A percentile compares a stretch with the other conserved stretches of the same genome.
These are phyloP conservation scores for Diaprepes abbreviatus DNA, from an alignment of 2,888 invertebrate genomes.

Conservation along the genomic window DNA sequence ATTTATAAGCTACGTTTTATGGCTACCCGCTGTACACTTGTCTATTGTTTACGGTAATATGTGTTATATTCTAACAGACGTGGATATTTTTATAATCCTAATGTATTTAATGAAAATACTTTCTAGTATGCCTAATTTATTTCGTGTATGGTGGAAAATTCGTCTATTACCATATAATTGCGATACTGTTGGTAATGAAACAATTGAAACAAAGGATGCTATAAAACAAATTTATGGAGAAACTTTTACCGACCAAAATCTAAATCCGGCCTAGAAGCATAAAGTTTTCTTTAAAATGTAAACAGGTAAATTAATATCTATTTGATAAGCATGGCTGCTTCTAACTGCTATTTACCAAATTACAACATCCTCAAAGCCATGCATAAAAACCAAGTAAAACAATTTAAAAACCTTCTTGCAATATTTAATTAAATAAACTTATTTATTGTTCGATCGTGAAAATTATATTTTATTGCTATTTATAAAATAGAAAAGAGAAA, in stretches of 20 bases:
- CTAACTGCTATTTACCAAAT: constrained; percentile 9
- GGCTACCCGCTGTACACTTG: too few species aligned
- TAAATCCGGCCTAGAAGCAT: neutral
- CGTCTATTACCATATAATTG: too few species aligned
- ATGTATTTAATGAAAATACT: too few species aligned
- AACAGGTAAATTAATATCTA: neutral
- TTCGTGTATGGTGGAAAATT: too few species aligned
- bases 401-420: constrained; percentile 20
- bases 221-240: neutral
- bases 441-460: constrained; percentile 9
- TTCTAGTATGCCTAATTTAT: too few species aligned
- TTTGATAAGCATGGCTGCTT: constrained; percentile 4
- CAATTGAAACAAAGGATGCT: neutral
- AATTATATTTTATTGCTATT: neutral
- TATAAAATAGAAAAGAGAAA: neutral
- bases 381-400: constrained; percentile 25
- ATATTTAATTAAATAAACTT: constrained; percentile 11
- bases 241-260: neutral
- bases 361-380: constrained; percentile 6
- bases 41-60: too few species aligned
- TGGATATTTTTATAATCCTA: too few species aligned
- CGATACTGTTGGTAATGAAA: too few species aligned
- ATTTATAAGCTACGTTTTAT: too few species aligned
- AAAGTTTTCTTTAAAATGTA: constrained; percentile 1
- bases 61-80: too few species aligned